Evolutionary conservation across 2,113 vertebrate species (phyloP).

Genomic region (Myrmophylax atrothorax): DNA sequence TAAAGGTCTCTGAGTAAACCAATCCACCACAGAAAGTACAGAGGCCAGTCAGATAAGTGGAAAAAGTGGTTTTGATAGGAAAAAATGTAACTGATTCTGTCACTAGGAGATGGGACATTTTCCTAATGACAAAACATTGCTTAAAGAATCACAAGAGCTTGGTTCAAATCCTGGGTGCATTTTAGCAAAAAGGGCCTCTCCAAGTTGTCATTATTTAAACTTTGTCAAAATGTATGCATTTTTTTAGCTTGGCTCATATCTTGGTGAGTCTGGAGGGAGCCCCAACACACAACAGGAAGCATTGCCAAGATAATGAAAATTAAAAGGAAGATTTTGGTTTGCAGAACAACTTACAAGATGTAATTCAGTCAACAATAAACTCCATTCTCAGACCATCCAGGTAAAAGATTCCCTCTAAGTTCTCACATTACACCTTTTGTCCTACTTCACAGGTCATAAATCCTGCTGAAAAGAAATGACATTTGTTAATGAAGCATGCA

Average conservation of each 20-base stretch:
- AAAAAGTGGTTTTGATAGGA: neutral
- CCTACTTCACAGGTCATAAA: neutral
- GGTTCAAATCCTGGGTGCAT: neutral
- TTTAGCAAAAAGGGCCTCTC: neutral
- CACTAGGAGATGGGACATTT: fast-evolving
- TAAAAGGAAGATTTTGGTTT: neutral
- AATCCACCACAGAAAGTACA: neutral
- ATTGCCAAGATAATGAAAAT: neutral
- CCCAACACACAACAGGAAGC: neutral
- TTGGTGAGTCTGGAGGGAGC: neutral
- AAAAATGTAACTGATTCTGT: neutral
- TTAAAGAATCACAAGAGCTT: neutral
- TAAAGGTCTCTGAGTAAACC: neutral
- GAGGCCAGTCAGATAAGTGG: neutral
- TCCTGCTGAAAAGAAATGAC: neutral
- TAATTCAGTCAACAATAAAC: neutral
- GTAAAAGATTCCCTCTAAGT: neutral
- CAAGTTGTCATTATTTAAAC: neutral
- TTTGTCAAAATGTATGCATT: neutral
- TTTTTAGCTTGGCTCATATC: neutral
- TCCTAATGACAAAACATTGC: neutral
- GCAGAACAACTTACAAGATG: neutral
- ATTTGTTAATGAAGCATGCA: neutral
- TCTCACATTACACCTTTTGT: neutral
- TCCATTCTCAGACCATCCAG: neutral